Conservation (phyloP, 2,797 vertebrate species). For the Argentina silus region DNA sequence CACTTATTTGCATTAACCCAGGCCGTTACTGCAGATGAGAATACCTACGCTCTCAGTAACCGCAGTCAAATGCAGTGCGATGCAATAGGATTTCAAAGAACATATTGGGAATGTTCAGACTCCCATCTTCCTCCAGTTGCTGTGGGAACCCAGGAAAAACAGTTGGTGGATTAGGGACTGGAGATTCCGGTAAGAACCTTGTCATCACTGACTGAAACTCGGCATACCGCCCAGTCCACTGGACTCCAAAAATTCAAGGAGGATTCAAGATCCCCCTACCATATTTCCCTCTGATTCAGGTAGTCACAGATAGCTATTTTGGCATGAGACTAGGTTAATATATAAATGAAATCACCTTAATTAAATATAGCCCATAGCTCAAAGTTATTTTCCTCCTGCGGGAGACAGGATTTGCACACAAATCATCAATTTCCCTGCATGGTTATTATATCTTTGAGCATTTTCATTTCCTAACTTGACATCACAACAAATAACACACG, state of each 20-base stretch:
- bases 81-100: neutral
- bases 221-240: slow-evolving; percentile 18
- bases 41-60: too few relatives aligned
- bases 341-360: slow-evolving; percentile 56
- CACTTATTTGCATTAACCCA: too few relatives aligned
- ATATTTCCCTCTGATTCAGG: slow-evolving; percentile 9
- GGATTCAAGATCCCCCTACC: slow-evolving; percentile 13
- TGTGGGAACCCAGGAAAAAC: slow-evolving; percentile 24
- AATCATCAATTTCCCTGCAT: slow-evolving; percentile 51
- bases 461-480: slow-evolving; percentile 57
- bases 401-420: slow-evolving; percentile 34
- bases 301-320: slow-evolving; percentile 23
- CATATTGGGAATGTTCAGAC: neutral
- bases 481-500: slow-evolving; percentile 49
- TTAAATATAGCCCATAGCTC: slow-evolving; percentile 51
- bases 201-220: slow-evolving; percentile 4
- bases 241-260: slow-evolving; percentile 38
- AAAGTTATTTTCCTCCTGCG: slow-evolving; percentile 51
- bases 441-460: slow-evolving; percentile 53
- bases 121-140: slow-evolving; percentile 14
- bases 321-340: slow-evolving; percentile 48
- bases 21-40: too few relatives aligned
- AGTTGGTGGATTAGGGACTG: slow-evolving; percentile 4
- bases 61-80: too few relatives aligned
- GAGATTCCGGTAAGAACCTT: slow-evolving; percentile 3